Evolutionary conservation across 2,888 invertebrate genomes (phyloP).

Genomic region (Caenorhabditis virilis): DNA sequence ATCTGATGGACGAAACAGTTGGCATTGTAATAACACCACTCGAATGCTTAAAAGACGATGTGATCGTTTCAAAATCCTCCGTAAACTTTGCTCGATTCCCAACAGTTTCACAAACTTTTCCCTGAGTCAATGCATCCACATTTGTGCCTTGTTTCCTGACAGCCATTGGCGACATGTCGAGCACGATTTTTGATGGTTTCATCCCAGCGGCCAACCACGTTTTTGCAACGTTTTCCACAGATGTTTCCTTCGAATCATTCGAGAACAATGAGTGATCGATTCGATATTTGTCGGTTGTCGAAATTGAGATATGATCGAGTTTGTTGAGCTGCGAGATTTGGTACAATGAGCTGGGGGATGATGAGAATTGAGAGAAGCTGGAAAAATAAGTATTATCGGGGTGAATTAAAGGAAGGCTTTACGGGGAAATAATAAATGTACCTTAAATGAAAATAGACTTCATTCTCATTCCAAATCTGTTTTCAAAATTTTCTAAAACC

Average conservation of each 20-base stretch:
- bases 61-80: conserved; percentile 1
- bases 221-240: conserved; percentile 11
- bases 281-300: conserved; percentile 9
- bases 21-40: conserved; percentile 2
- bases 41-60: not conserved
- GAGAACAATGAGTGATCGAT: conserved; percentile 18
- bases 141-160: conserved; percentile 1
- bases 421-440: too few relatives aligned
- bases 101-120: conserved; percentile 12
- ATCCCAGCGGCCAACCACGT: conserved; percentile 16
- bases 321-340: conserved; percentile 23
- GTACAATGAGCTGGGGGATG: conserved; percentile 5
- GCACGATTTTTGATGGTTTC: conserved; percentile 23
- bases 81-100: conserved; percentile 16
- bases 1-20: conserved; percentile 14
- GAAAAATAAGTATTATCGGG: too few relatives aligned
- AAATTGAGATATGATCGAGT: conserved; percentile 14
- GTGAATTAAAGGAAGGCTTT: too few relatives aligned
- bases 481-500: too few relatives aligned
- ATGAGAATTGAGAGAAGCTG: conserved; percentile 19
- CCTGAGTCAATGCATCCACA: not conserved
- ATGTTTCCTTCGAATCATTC: conserved; percentile 1
- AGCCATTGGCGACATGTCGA: conserved; percentile 32
- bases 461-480: too few relatives aligned
- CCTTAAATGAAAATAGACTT: too few relatives aligned